Base-by-base conservation (phyloP, 2,888 invertebrate species). In the Cataglyphis altisquamis region DNA sequence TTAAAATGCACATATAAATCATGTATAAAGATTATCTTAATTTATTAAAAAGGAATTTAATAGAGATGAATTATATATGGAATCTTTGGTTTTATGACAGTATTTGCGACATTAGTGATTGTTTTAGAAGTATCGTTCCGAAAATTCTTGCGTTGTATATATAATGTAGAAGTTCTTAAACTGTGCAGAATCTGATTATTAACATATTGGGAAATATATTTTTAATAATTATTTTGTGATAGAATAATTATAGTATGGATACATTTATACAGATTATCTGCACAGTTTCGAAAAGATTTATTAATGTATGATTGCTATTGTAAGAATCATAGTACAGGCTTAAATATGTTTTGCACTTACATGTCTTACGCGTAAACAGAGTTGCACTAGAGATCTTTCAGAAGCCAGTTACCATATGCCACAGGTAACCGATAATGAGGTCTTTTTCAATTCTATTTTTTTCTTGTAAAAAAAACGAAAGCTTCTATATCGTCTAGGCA, bases 281-380 rank as follows among this genome's bases (percentile, higher is more conserved):
- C 25, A 52, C 32, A 66, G 25, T 66, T 75, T 75, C 18, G 10
- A 67, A 60, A 41, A 48, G 18, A 55, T 55, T n/a, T 1, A 25
- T 55, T 63, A 45, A 60, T 41, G 62, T 73, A 83, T 66, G 32
- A 39, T 63, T 67, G 29, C 8, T 62, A 70, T 39, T 25, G 29
- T 74, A 21, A 52, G 45, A 12, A 74, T 84, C 60, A 84, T 82
- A n/a, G 64, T 90, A 84, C 75, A 84, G 85, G 55, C 80, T 64
- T 86, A 86, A 84, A 88, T 88, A 82, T 85, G 57, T 88, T 88
- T 86, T 87, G 84, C 87, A 85, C 84, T 89, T 89, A 83, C 87
- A 90, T 87, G 86, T 89, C 85, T 90, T 87, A 89, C 87, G 84
- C 82, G 84, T 88, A 89, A 89, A 89, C 89, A 89, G 89, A 90